Percentiles rank a stretch among this genome's conserved stretches.
Evolutionary conservation across 2,113 vertebrate species (phyloP).

Genomic region (Scatophagus argus): DNA sequence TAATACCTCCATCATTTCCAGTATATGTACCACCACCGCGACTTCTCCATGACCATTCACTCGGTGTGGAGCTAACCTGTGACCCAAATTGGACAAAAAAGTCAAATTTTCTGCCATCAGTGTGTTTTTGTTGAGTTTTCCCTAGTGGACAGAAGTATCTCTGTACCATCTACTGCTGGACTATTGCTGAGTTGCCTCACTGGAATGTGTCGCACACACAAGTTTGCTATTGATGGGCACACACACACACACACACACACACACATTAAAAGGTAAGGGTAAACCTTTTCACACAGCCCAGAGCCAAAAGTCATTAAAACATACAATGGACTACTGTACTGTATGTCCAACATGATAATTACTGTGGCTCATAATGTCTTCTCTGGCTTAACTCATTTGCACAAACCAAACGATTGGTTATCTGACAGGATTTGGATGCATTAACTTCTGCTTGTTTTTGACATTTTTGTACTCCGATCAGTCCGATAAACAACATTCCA

Average conservation of each 20-base stretch:
- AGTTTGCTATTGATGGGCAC: slow-evolving; percentile 47
- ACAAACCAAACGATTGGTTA: background rate
- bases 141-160: slow-evolving; percentile 58
- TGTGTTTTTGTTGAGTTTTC: slow-evolving; percentile 49
- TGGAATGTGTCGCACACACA: slow-evolving; percentile 70
- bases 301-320: slow-evolving; percentile 35
- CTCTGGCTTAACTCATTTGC: background rate
- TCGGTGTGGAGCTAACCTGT: background rate
- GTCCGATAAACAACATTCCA: background rate
- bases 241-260: slow-evolving; percentile 26
- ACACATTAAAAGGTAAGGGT: slow-evolving; percentile 17
- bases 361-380: slow-evolving; percentile 13
- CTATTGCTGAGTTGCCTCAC: slow-evolving; percentile 61
- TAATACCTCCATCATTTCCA: slow-evolving; percentile 9
- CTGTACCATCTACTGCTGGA: slow-evolving; percentile 48
- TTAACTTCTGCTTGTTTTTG: background rate
- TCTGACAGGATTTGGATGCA: background rate
- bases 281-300: slow-evolving; percentile 29
- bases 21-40: slow-evolving; percentile 1
- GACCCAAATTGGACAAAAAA: background rate
- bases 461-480: background rate
- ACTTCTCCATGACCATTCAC: background rate
- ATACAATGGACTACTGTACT: slow-evolving; percentile 19
- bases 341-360: slow-evolving; percentile 8
- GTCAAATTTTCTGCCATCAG: background rate